Evolutionary conservation across 2,888 invertebrate species (phyloP).

Genomic region (Neocrepidodera transversa): DNA sequence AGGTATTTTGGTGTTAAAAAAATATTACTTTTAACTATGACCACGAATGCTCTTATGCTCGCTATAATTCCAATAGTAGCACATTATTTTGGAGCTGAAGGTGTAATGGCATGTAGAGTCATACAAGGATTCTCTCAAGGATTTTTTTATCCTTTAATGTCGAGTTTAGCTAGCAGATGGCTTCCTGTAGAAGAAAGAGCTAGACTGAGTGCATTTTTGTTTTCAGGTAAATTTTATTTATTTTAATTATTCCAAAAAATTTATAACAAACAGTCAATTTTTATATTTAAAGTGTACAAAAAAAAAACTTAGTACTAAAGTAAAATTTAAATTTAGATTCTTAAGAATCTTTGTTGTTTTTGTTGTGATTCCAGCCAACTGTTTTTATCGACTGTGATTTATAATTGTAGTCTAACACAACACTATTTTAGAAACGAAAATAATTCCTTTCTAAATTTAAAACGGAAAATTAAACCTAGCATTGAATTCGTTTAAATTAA

Average conservation of each 20-base stretch:
- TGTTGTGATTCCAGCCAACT: neutral
- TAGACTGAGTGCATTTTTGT: constrained; percentile 70
- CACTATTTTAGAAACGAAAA: too few relatives aligned
- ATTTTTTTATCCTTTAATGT: constrained; percentile 58
- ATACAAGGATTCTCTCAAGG: constrained; percentile 64
- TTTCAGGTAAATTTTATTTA: constrained; percentile 61
- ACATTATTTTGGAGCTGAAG: neutral
- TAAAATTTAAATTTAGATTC: neutral
- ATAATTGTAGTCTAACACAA: too few relatives aligned
- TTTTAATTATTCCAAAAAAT: too few relatives aligned
- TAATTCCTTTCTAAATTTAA: too few relatives aligned
- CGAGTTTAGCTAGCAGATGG: constrained; percentile 74
- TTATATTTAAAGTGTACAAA: too few relatives aligned
- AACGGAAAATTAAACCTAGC: too few relatives aligned
- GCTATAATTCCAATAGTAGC: neutral
- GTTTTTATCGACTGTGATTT: neutral
- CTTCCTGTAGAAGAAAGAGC: constrained; percentile 73
- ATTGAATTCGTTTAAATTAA: too few relatives aligned
- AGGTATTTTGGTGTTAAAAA: constrained; percentile 1
- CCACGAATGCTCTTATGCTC: neutral
- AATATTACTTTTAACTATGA: neutral
- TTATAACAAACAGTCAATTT: too few relatives aligned
- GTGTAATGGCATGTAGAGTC: constrained; percentile 1
- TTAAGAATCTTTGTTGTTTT: neutral
- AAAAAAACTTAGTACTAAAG: too few relatives aligned